These are phyloP conservation scores for Eciton burchellii DNA, from an alignment of 1,140 invertebrate species.

Conservation along the genomic window DNA sequence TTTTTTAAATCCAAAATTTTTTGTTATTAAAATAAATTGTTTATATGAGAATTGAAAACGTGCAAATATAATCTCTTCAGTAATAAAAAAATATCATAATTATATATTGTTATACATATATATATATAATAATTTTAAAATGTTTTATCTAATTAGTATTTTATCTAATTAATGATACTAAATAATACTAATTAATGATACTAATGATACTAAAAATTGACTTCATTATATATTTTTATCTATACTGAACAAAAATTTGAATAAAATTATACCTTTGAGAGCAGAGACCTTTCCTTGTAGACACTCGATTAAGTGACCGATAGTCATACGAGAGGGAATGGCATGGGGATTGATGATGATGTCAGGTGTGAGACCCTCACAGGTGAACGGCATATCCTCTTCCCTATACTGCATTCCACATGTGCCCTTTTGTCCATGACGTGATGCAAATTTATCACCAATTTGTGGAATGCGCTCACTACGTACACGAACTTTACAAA, in stretches of 20 bases:
- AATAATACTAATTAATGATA: too few relatives aligned
- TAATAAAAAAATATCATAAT: too few relatives aligned
- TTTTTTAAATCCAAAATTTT: too few relatives aligned
- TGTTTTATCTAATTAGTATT: too few relatives aligned
- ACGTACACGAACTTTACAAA: slow-evolving; percentile 98
- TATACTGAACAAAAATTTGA: neutral
- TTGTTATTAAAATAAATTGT: too few relatives aligned
- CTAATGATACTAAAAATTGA: too few relatives aligned
- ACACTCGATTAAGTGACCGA: slow-evolving; percentile 99
- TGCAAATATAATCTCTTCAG: too few relatives aligned
- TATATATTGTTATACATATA: too few relatives aligned
- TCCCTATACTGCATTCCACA: slow-evolving; percentile 99
- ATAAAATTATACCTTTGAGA: slow-evolving; percentile 86
- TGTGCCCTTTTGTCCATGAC: slow-evolving; percentile 99
- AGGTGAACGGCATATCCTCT: slow-evolving; percentile 99
- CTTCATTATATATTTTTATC: too few relatives aligned
- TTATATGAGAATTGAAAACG: too few relatives aligned
- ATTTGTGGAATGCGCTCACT: slow-evolving; percentile 99
- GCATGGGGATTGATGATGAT: slow-evolving; percentile 99
- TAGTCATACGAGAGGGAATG: slow-evolving; percentile 99
- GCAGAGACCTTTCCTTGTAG: slow-evolving; percentile 97
- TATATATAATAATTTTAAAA: too few relatives aligned
- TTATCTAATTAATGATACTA: too few relatives aligned
- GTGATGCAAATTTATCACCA: slow-evolving; percentile 99
- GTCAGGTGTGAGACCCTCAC: slow-evolving; percentile 98